Evolutionary conservation across 2,888 invertebrate species (phyloP).

Genomic region (Drosophila paramelanica): DNA sequence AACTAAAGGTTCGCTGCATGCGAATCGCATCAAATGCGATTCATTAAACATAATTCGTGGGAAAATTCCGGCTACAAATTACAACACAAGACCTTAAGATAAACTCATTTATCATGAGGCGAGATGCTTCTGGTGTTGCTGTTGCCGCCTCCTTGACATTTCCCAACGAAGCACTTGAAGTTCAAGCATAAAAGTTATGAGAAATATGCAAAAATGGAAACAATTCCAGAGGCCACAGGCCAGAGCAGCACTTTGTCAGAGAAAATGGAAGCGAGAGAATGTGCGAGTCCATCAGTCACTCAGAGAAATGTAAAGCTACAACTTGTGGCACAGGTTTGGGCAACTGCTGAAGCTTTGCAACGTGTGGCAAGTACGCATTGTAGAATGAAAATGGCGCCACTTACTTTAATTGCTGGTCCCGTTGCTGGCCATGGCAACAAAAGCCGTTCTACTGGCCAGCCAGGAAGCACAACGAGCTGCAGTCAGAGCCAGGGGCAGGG

Average conservation of each 20-base stretch:
- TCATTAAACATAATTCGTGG: constrained; percentile 34
- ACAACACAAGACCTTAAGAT: constrained; percentile 30
- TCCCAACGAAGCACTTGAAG: constrained; percentile 41
- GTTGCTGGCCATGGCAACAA: constrained; percentile 36
- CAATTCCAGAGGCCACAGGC: constrained; percentile 20
- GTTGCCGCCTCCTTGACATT: constrained; percentile 47
- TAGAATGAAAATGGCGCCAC: constrained; percentile 67
- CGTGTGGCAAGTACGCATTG: constrained; percentile 41
- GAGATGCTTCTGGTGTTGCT: constrained; percentile 9
- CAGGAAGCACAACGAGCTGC: background rate
- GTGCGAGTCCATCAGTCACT: constrained; percentile 47
- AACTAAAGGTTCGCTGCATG: constrained; percentile 11
- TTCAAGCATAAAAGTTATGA: constrained; percentile 54
- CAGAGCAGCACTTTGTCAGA: constrained; percentile 32
- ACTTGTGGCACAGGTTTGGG: constrained; percentile 13
- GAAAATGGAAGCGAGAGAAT: background rate
- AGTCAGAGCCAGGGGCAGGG: background rate
- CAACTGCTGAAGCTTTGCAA: constrained; percentile 1
- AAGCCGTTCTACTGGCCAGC: constrained; percentile 17
- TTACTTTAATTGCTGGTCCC: constrained; percentile 72
- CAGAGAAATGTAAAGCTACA: constrained; percentile 17
- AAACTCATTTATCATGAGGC: constrained; percentile 50
- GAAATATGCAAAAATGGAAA: constrained; percentile 40
- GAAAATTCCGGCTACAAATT: constrained; percentile 36
- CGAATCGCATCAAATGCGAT: constrained; percentile 21